Base-by-base conservation (phyloP, 2,113 vertebrate genomes). In the Lampris incognitus region DNA sequence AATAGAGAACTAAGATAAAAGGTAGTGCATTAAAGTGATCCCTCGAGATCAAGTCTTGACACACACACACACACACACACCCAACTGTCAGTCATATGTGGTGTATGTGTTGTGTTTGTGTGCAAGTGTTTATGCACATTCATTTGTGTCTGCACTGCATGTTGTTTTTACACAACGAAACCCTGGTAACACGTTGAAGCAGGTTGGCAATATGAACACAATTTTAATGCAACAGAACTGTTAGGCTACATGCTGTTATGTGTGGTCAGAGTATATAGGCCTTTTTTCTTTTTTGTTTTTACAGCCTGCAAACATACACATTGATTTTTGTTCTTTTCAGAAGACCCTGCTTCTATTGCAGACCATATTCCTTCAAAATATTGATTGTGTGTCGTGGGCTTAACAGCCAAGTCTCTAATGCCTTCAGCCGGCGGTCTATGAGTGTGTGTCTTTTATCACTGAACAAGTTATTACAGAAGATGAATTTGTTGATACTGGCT, bases 301-400 rank as follows among this genome's bases (percentile, higher is more conserved):
- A 24, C 24, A 24, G 50, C 50, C 50, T 52, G 8, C 11, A 9
- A 5, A 10, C 4, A 40, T 38, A 38, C 58, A 39, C 6, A 40
- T 60, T 62, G 1, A 40, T 60, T 60, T 44, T 62, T 44, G 40
- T 39, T 5, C 39, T 42, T 5, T 82, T 71, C 81, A n/a, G 48
- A 5, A 1, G 8, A 36, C 71, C 52, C 42, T 58, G 36, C 67
- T 61, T 78, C 9, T 10, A 41, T 11, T 0, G 2, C 68, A 71
- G 57, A 54, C 68, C 74, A 79, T 82, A 80, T 65, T 57, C 54
- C 69, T 49, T 66, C 49, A 41, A 69, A 63, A 37, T 77, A 86
- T 70, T 85, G 72, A 78, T 78, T 76, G 49, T 82, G 76, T 78
- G 52, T 69, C 60, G 76, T 68, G 11, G 61, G 56, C 74, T 82